Percentiles rank a stretch among this genome's conserved stretches.
These are phyloP conservation scores for Macaca fascicularis DNA, from an alignment of 2,113 vertebrate species.

Conservation along the genomic window DNA sequence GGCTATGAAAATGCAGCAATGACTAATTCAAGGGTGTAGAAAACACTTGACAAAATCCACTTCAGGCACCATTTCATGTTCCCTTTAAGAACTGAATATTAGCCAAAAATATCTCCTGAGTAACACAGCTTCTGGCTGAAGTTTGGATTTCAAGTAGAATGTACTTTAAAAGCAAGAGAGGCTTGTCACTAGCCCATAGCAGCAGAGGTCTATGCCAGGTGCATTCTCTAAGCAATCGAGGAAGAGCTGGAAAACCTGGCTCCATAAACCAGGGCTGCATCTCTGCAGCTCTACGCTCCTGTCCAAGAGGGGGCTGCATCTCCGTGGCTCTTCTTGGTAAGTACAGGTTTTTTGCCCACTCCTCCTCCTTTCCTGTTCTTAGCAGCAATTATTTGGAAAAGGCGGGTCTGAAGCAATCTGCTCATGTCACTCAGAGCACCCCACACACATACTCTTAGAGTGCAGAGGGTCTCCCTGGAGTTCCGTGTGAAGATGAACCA, in stretches of 20 bases:
- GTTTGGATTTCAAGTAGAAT: background rate
- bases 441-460: accelerated
- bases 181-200: accelerated
- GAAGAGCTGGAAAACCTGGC: background rate
- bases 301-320: accelerated
- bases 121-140: background rate
- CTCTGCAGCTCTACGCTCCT: accelerated
- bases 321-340: accelerated
- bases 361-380: background rate
- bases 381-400: background rate
- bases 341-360: too few relatives aligned
- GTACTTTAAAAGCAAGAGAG: background rate
- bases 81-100: background rate
- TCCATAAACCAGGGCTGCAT: accelerated
- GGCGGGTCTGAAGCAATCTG: accelerated
- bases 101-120: background rate
- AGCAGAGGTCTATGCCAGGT: background rate
- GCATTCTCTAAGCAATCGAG: accelerated
- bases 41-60: background rate
- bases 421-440: accelerated
- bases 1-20: background rate
- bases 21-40: background rate
- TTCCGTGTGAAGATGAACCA: accelerated
- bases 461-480: background rate
- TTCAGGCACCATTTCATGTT: background rate